phyloP scores from a whole-genome alignment of 2,797 vertebrate genomes.

The Danio tinwini region DNA sequence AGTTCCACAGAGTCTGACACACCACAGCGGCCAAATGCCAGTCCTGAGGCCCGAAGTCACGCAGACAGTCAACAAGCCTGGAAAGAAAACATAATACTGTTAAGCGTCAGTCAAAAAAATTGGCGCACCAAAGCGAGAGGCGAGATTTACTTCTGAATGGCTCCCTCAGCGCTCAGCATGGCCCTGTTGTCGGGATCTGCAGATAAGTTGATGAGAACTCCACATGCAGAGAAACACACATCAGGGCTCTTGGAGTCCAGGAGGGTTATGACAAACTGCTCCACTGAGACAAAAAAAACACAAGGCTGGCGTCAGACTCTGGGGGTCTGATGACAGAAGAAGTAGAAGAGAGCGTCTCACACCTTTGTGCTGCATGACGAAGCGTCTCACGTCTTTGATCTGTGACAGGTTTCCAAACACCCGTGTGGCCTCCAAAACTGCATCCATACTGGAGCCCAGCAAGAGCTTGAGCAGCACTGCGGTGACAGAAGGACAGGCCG shows the following conservation, averaged over 20 bases:
- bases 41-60: constrained; percentile 88
- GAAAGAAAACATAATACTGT: neutral
- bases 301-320: constrained; percentile 64
- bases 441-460: constrained; percentile 85
- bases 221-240: constrained; percentile 92
- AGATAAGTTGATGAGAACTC: constrained; percentile 93
- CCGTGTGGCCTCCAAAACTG: constrained; percentile 88
- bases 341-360: constrained; percentile 56
- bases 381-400: constrained; percentile 83
- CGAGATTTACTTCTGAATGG: constrained; percentile 84
- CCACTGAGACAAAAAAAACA: constrained; percentile 74
- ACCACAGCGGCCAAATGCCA: constrained; percentile 92
- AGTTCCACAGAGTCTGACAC: constrained; percentile 96
- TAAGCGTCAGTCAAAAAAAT: neutral
- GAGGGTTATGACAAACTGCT: constrained; percentile 87
- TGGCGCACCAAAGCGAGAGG: neutral
- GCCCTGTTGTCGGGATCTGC: constrained; percentile 79
- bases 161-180: constrained; percentile 81
- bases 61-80: constrained; percentile 91
- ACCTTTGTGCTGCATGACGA: constrained; percentile 89
- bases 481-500: constrained; percentile 5
- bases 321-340: neutral
- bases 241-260: constrained; percentile 89
- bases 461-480: constrained; percentile 89
- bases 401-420: constrained; percentile 94